phyloP scores from a whole-genome alignment of 2,888 invertebrate genomes.

The Eupeodes latifasciatus region DNA sequence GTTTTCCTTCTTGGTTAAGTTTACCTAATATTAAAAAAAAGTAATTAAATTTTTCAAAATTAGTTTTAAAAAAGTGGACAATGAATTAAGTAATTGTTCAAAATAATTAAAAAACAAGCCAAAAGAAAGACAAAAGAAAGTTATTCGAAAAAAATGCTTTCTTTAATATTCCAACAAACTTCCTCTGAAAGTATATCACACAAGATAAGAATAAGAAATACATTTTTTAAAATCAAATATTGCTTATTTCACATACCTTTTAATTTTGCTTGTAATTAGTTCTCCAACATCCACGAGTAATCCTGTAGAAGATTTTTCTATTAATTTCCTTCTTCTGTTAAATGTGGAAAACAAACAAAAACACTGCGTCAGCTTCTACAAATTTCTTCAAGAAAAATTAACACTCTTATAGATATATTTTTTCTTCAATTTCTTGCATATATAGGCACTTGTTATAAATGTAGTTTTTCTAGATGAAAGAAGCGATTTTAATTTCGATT shows the following conservation, averaged over 20 bases:
- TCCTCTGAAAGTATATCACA: too few relatives aligned
- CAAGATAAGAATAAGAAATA: too few relatives aligned
- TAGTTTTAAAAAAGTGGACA: too few relatives aligned
- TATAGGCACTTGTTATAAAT: slow-evolving; percentile 47
- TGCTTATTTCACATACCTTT: background rate
- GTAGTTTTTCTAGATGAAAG: slow-evolving; percentile 38
- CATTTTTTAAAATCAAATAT: background rate
- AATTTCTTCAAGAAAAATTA: slow-evolving; percentile 8
- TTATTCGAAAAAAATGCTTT: too few relatives aligned
- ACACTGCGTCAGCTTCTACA: slow-evolving; percentile 3
- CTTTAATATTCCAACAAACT: too few relatives aligned
- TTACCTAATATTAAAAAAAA: too few relatives aligned
- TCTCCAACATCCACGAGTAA: background rate
- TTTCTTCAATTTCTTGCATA: slow-evolving; percentile 43
- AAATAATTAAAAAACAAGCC: too few relatives aligned
- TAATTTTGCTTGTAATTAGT: background rate
- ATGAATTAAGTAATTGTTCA: too few relatives aligned
- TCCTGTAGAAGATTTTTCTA: background rate
- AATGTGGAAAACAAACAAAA: background rate
- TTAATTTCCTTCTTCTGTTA: background rate
- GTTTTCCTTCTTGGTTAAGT: too few relatives aligned
- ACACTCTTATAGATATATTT: slow-evolving; percentile 12
- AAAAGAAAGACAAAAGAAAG: too few relatives aligned
- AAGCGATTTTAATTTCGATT: slow-evolving; percentile 41
- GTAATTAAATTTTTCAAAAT: too few relatives aligned